Percentiles rank a stretch among this genome's conserved stretches.
Evolutionary conservation across 2,113 vertebrate species (phyloP).

Genomic region (Epinephelus cyanopodus): DNA sequence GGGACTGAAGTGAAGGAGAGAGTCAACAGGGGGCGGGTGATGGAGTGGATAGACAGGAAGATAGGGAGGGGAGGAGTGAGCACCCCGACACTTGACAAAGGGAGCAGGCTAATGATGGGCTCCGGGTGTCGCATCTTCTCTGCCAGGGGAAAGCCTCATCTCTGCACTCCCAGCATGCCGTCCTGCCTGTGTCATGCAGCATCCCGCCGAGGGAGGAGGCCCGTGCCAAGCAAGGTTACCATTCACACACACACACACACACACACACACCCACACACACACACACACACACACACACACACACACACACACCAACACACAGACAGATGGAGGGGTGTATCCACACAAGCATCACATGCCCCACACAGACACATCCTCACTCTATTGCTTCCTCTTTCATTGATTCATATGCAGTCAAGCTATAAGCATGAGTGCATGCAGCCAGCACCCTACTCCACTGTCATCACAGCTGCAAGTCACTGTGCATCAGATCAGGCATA

Average conservation of each 20-base stretch:
- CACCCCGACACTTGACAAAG: slow-evolving; percentile 23
- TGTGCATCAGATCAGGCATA: neutral
- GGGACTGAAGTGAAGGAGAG: slow-evolving; percentile 2
- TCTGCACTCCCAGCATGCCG: slow-evolving; percentile 22
- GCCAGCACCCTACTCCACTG: neutral
- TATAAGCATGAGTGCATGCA: neutral
- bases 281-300: neutral
- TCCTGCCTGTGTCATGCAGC: slow-evolving; percentile 6
- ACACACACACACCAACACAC: neutral
- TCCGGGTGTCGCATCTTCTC: slow-evolving; percentile 6
- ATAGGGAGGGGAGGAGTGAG: neutral
- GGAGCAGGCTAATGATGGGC: slow-evolving; percentile 54
- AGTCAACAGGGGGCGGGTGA: neutral
- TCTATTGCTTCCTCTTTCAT: neutral
- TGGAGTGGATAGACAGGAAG: slow-evolving; percentile 7
- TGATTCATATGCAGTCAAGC: neutral
- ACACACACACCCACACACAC: neutral
- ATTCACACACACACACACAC: neutral
- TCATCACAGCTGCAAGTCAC: neutral
- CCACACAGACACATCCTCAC: neutral
- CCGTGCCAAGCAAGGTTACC: slow-evolving; percentile 18
- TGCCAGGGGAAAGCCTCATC: slow-evolving; percentile 9
- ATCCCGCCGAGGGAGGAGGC: slow-evolving; percentile 10
- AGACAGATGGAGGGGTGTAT: too few relatives aligned
- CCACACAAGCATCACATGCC: too few relatives aligned